Evolutionary conservation across 2,113 vertebrate genomes (phyloP).

Genomic region (Engystomops pustulosus): DNA sequence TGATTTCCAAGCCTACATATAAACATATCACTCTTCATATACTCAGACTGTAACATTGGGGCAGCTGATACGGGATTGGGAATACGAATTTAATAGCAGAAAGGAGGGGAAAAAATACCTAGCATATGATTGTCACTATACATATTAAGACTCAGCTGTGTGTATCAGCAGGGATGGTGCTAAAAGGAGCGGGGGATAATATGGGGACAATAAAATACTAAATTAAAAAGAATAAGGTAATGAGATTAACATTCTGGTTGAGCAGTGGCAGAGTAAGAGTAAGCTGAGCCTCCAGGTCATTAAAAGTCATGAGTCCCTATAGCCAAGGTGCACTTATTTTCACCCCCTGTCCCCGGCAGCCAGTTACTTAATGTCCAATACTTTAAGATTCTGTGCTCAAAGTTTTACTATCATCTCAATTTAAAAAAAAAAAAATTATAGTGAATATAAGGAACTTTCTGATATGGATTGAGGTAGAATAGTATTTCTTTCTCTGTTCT

Average conservation of each 20-base stretch:
- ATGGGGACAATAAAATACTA: neutral
- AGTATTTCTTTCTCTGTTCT: too few species aligned
- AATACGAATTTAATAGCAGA: neutral
- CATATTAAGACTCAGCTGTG: conserved; percentile 2
- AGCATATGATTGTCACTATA: conserved; percentile 9
- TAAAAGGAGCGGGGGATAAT: neutral
- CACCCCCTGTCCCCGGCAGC: too few species aligned
- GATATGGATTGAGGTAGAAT: too few species aligned
- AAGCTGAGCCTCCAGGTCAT: neutral
- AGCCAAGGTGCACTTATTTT: neutral
- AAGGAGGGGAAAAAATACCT: neutral
- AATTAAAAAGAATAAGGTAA: neutral
- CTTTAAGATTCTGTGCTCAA: too few species aligned
- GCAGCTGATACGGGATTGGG: neutral
- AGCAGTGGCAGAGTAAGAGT: neutral
- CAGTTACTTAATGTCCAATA: too few species aligned
- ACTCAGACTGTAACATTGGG: neutral
- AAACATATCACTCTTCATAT: neutral
- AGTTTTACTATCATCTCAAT: too few species aligned
- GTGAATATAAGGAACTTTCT: too few species aligned
- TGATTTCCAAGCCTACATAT: conserved; percentile 8
- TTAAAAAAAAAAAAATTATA: too few species aligned
- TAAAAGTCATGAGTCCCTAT: neutral
- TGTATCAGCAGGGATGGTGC: neutral
- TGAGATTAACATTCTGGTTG: neutral